Percentiles rank a stretch among this genome's conserved stretches.
These are phyloP conservation scores for Perizoma flavofasciatum DNA, from an alignment of 2,888 invertebrate genomes.

Conservation along the genomic window DNA sequence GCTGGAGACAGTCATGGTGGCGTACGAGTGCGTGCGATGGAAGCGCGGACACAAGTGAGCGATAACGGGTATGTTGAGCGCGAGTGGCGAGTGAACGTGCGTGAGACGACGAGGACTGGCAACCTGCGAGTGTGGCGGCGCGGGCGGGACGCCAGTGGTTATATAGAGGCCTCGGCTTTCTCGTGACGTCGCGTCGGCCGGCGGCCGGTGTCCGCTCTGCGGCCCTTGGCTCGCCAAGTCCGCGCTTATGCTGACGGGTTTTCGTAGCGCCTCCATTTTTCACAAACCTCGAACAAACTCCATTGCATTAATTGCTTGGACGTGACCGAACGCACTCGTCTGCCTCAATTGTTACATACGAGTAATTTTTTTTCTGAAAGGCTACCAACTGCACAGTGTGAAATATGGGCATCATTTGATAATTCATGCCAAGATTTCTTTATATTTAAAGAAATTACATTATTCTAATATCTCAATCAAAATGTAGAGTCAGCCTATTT, in stretches of 20 bases:
- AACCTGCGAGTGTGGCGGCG: constrained; percentile 68
- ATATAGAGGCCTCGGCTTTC: constrained; percentile 79
- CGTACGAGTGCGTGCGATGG: constrained; percentile 60
- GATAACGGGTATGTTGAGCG: constrained; percentile 51
- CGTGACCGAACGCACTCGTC: constrained; percentile 30
- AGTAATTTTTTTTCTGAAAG: too few relatives aligned
- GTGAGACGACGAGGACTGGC: constrained; percentile 62
- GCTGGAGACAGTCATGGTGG: constrained; percentile 77
- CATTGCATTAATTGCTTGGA: constrained; percentile 60
- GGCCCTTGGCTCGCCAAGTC: constrained; percentile 43
- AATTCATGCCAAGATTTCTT: not conserved
- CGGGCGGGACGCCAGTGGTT: constrained; percentile 70
- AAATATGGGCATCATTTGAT: not conserved
- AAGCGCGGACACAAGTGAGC: constrained; percentile 65
- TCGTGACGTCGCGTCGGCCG: constrained; percentile 73
- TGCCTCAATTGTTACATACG: not conserved
- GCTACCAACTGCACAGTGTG: too few relatives aligned
- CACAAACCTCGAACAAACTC: constrained; percentile 45
- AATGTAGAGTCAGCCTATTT: not conserved
- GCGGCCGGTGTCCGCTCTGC: constrained; percentile 44
- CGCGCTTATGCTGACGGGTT: constrained; percentile 49
- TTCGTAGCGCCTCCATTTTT: constrained; percentile 66
- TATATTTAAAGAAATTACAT: too few relatives aligned
- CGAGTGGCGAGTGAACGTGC: constrained; percentile 62
- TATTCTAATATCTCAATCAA: too few relatives aligned